Conservation (phyloP, 1,140 invertebrate genomes). For the Drosophila repleta region DNA sequence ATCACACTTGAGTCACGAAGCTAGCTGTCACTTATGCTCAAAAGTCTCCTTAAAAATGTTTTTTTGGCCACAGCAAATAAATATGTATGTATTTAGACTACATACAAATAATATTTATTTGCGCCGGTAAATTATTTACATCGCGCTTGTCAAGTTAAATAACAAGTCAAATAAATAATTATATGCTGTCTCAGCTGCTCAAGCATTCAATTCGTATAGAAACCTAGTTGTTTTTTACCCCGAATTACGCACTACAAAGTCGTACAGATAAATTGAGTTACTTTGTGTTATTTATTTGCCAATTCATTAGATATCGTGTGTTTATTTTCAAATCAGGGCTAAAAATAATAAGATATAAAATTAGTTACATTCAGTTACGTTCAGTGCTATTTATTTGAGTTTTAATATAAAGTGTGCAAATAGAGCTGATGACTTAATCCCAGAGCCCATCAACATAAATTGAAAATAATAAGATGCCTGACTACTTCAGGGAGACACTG, state of each 20-base stretch:
- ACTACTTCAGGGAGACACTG: constrained; percentile 30
- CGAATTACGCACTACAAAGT: constrained; percentile 2
- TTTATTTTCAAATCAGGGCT: background rate
- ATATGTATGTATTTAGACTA: background rate
- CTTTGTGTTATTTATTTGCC: constrained; percentile 11
- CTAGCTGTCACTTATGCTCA: background rate
- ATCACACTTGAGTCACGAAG: background rate
- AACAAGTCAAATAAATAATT: constrained; percentile 12
- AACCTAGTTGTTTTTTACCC: background rate
- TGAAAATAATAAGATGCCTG: constrained; percentile 1
- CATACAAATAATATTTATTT: constrained; percentile 1
- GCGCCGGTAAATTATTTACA: constrained; percentile 4
- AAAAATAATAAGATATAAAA: constrained; percentile 4
- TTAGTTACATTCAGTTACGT: background rate
- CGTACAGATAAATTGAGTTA: background rate
- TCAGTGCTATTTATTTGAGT: background rate
- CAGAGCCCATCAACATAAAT: background rate
- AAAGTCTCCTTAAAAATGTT: constrained; percentile 4
- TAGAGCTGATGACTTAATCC: too few species aligned
- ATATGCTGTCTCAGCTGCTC: background rate
- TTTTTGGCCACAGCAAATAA: constrained; percentile 5
- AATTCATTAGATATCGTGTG: background rate
- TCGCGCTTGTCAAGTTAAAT: constrained; percentile 7
- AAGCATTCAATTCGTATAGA: background rate
- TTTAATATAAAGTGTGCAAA: background rate